These are phyloP conservation scores for Drosophila lacicola DNA, from an alignment of 2,888 invertebrate genomes.

Conservation along the genomic window DNA sequence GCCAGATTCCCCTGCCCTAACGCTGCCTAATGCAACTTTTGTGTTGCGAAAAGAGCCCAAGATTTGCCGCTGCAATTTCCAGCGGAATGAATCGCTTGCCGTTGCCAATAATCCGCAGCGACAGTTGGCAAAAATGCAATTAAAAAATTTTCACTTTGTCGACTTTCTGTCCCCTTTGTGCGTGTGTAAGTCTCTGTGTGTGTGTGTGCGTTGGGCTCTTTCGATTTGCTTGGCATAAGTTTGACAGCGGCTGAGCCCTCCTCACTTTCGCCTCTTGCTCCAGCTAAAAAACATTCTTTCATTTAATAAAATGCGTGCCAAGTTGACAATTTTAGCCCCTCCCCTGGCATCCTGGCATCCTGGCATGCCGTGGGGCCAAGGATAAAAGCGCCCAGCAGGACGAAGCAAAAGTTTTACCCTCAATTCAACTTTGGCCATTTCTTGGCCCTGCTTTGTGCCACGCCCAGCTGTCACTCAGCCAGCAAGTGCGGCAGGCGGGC, in stretches of 20 bases:
- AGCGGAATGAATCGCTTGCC: conserved; percentile 71
- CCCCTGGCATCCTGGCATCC: background rate
- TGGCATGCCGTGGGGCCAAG: conserved; percentile 18
- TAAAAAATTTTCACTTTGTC: conserved; percentile 79
- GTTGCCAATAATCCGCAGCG: conserved; percentile 76
- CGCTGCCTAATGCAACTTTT: conserved; percentile 67
- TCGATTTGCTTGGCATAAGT: conserved; percentile 77
- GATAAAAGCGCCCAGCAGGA: conserved; percentile 34
- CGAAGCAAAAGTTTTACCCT: conserved; percentile 42
- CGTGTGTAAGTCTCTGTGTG: conserved; percentile 12
- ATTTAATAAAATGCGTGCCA: conserved; percentile 81
- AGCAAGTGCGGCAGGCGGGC: conserved; percentile 1
- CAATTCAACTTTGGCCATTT: conserved; percentile 36
- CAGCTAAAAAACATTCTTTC: conserved; percentile 69
- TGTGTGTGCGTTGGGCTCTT: conserved; percentile 39
- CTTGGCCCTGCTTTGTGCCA: conserved; percentile 23
- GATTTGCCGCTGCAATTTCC: conserved; percentile 70
- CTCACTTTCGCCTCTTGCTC: conserved; percentile 28
- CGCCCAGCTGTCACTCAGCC: conserved; percentile 56
- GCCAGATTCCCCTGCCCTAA: background rate
- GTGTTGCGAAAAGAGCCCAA: conserved; percentile 51
- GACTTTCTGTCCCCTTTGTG: conserved; percentile 34
- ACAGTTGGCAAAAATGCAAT: conserved; percentile 81
- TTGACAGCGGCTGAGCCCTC: conserved; percentile 65
- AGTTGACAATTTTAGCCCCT: conserved; percentile 74